Percentiles rank a stretch among this genome's conserved stretches.
These are phyloP conservation scores for Eristalis pertinax DNA, from an alignment of 2,888 invertebrate species.

Conservation along the genomic window DNA sequence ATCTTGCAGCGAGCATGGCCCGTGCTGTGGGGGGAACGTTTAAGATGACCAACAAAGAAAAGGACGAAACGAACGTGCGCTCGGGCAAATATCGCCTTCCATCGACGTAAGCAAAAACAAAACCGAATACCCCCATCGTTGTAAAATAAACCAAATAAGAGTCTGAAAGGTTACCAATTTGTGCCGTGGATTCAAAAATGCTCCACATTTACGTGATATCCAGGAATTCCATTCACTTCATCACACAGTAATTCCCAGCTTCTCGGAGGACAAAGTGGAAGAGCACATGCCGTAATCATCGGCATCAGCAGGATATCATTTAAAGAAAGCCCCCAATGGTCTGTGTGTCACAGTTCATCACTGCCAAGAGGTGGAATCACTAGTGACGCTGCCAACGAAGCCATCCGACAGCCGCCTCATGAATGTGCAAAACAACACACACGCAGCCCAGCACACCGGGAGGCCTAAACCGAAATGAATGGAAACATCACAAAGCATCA, in stretches of 20 bases:
- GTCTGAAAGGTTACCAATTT: neutral
- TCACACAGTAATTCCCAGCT: too few species aligned
- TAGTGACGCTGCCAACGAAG: neutral
- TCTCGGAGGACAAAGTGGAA: too few species aligned
- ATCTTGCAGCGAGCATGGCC: neutral
- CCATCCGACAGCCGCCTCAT: neutral
- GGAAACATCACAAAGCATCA: constrained; percentile 36
- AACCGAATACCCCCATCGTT: neutral
- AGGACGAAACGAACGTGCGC: neutral
- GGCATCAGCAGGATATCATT: too few species aligned
- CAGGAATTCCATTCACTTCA: too few species aligned
- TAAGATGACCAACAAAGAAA: neutral
- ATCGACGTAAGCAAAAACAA: neutral
- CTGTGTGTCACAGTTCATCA: neutral
- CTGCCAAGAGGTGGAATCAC: constrained; percentile 1
- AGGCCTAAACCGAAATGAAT: neutral
- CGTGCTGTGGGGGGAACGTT: neutral
- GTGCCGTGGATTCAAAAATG: too few species aligned
- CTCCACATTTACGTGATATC: neutral
- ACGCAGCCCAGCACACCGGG: neutral
- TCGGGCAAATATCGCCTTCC: neutral
- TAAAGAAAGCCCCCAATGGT: neutral
- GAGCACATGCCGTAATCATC: too few species aligned
- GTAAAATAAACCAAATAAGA: neutral
- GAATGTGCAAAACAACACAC: neutral